Evolutionary conservation across 2,113 vertebrate genomes (phyloP).

Genomic region (Eulemur macaco): DNA sequence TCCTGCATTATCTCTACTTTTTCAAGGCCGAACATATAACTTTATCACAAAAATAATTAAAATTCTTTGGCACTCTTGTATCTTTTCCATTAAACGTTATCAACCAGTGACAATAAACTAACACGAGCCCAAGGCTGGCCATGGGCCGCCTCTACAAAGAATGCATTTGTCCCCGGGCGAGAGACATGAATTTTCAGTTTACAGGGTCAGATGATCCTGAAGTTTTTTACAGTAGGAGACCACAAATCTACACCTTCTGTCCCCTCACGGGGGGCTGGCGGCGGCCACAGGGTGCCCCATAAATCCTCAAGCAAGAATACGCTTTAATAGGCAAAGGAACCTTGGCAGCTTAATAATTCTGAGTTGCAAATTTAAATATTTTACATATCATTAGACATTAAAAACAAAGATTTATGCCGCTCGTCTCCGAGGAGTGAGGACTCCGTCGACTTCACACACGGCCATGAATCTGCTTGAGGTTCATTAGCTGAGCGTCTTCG

Average conservation of each 20-base stretch:
- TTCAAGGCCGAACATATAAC: slow-evolving; percentile 99
- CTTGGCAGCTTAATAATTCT: slow-evolving; percentile 82
- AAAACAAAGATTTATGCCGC: slow-evolving; percentile 81
- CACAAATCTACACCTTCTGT: slow-evolving; percentile 81
- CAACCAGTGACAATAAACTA: slow-evolving; percentile 96
- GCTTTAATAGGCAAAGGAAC: slow-evolving; percentile 80
- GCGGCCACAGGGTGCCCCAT: slow-evolving; percentile 78
- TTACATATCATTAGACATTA: slow-evolving; percentile 84
- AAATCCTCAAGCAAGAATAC: slow-evolving; percentile 81
- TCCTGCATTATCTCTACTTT: slow-evolving; percentile 99
- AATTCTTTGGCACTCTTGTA: slow-evolving; percentile 98
- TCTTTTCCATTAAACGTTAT: slow-evolving; percentile 99
- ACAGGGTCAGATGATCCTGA: slow-evolving; percentile 86
- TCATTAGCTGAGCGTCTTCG: slow-evolving; percentile 58
- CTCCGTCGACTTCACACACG: slow-evolving; percentile 71
- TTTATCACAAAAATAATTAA: slow-evolving; percentile 99
- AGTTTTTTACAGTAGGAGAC: slow-evolving; percentile 82
- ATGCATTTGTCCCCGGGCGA: slow-evolving; percentile 87
- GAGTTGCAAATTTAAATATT: slow-evolving; percentile 83
- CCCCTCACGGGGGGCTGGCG: slow-evolving; percentile 63
- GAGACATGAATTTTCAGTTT: slow-evolving; percentile 88
- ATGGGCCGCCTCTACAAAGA: slow-evolving; percentile 90
- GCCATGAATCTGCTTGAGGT: slow-evolving; percentile 64
- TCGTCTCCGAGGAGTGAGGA: slow-evolving; percentile 74
- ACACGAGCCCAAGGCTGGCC: slow-evolving; percentile 93